phyloP scores from a whole-genome alignment of 23 tunicate species.

The Phallusia fumigata region DNA sequence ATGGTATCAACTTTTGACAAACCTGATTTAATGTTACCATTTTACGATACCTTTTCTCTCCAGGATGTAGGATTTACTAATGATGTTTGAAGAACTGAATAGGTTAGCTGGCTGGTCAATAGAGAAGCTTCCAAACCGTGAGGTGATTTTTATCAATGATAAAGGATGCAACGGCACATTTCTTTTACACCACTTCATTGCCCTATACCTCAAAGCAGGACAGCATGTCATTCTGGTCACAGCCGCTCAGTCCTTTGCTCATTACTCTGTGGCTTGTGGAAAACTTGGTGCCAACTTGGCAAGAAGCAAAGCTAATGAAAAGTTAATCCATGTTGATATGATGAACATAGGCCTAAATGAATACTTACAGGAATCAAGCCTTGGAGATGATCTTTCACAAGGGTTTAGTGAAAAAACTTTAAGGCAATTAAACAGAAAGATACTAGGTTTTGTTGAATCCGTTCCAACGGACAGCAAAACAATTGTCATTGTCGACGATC shows the following conservation, averaged over 20 bases:
- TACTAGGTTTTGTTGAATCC: background rate
- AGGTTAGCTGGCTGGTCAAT: conserved; percentile 51
- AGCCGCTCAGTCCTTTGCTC: conserved; percentile 48
- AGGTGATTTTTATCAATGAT: conserved; percentile 36
- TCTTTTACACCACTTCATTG: conserved; percentile 68
- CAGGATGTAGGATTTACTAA: background rate
- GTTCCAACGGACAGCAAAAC: background rate
- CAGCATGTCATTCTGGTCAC: conserved; percentile 44
- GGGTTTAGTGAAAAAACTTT: conserved; percentile 13
- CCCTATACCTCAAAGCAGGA: conserved; percentile 45
- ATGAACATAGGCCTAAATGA: conserved; percentile 18
- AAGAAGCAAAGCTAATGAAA: conserved; percentile 6
- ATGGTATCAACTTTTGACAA: background rate
- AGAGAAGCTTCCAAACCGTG: conserved; percentile 22
- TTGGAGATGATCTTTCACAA: background rate
- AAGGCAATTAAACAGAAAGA: conserved; percentile 1
- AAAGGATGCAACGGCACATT: conserved; percentile 48
- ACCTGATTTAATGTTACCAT: background rate
- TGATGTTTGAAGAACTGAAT: conserved; percentile 78
- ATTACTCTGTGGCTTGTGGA: conserved; percentile 66
- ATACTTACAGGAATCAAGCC: conserved; percentile 9
- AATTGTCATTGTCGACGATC: conserved; percentile 58
- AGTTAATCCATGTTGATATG: conserved; percentile 31
- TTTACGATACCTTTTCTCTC: background rate
- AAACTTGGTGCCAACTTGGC: conserved; percentile 54